phyloP scores from a whole-genome alignment of 2,888 invertebrate genomes.

The Drosophila demipolita region DNA sequence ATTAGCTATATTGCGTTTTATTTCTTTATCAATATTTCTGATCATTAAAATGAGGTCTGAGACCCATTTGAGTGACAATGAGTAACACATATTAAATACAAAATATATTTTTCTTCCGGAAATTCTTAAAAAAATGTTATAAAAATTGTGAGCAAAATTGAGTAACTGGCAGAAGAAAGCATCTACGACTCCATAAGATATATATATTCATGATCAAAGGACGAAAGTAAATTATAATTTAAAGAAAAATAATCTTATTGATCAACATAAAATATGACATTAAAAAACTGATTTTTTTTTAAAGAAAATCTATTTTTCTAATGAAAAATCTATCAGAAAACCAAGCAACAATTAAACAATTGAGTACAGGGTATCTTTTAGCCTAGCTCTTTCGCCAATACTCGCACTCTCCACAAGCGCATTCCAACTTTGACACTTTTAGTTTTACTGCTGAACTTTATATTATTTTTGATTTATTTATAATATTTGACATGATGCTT shows the following conservation, averaged over 20 bases:
- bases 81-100: neutral
- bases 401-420: neutral
- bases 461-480: too few relatives aligned
- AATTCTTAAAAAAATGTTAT: neutral
- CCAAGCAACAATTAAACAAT: neutral
- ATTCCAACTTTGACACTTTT: neutral
- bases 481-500: neutral
- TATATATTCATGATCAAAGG: neutral
- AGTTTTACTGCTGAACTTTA: constrained; percentile 6
- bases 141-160: neutral
- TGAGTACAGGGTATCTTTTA: neutral
- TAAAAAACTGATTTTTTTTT: neutral
- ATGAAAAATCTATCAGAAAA: neutral
- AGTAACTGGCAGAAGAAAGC: neutral
- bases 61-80: constrained; percentile 22
- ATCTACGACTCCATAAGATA: neutral
- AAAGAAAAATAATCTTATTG: neutral
- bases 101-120: neutral
- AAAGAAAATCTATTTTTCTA: neutral
- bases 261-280: neutral
- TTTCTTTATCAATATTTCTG: constrained; percentile 11
- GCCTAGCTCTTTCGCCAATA: neutral
- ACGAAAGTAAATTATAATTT: neutral
- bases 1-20: neutral
- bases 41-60: constrained; percentile 12